Conservation (phyloP, 2,113 vertebrate species). For the Salvelinus namaycush region DNA sequence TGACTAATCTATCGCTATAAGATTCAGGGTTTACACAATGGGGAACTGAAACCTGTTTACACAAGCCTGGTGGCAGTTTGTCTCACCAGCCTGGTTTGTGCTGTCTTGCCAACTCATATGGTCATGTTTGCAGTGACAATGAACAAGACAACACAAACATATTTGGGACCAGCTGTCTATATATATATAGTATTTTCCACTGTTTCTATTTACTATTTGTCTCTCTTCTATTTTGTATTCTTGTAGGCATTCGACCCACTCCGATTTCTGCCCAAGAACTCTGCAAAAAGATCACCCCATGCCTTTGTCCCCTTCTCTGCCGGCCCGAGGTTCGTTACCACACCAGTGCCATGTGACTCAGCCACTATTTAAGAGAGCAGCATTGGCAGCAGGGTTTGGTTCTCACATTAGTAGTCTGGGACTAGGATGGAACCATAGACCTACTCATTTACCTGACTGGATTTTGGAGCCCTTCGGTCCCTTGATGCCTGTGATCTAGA, state of each 20-base stretch:
- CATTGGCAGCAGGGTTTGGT: not conserved
- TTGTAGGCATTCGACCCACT: conserved; percentile 84
- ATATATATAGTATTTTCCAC: not conserved
- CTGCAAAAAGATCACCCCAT: conserved; percentile 76
- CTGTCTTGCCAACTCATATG: too few relatives aligned
- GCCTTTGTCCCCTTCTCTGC: conserved; percentile 89
- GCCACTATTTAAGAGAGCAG: not conserved
- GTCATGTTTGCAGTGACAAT: too few relatives aligned
- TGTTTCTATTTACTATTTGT: not conserved
- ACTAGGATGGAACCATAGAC: not conserved
- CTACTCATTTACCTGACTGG: conserved; percentile 11
- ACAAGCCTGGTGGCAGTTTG: too few relatives aligned
- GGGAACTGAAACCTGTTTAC: too few relatives aligned
- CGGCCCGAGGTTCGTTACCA: conserved; percentile 71
- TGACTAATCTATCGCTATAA: too few relatives aligned
- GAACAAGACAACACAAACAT: too few relatives aligned
- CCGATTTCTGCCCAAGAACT: conserved; percentile 87
- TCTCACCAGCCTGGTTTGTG: too few relatives aligned
- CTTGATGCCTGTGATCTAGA: too few relatives aligned
- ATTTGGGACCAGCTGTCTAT: too few relatives aligned
- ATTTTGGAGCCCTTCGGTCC: conserved; percentile 1
- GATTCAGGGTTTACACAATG: too few relatives aligned
- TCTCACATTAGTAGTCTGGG: conserved; percentile 4
- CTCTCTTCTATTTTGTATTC: conserved; percentile 6
- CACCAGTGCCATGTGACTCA: too few relatives aligned